Base-by-base conservation (phyloP, 2,797 vertebrate species). In the Pachyuromys duprasi region DNA sequence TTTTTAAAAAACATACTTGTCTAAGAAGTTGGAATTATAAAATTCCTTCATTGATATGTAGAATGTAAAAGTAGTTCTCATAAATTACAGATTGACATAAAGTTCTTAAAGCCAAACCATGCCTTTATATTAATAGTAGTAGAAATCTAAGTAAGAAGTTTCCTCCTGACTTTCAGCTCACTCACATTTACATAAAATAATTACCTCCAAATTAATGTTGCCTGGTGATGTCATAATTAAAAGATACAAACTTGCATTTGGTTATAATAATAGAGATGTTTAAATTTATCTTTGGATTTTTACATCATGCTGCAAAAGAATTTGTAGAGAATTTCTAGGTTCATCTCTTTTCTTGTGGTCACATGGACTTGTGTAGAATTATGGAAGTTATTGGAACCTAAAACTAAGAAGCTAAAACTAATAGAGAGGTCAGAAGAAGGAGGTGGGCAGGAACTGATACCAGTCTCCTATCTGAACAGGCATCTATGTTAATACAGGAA, bases 121-220 rank as follows among this genome's bases (percentile, higher is more conserved):
- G 72, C 76, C 90, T 42, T 22, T 93, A 69, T 70, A 57, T 88
- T 22, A 78, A 88, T 11, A 8, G 76, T 26, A 31, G 91, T 20
- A 57, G 9, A 93, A 90, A 31, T 57, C 65, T 88, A 22, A 86
- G 53, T 42, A 94, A 97, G 94, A 94, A 97, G 94, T 22, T 17
- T 70, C 20, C 39, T 45, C 49, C 53, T 74, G 13, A 94, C 69
- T 76, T 33, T 0, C 93, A 97, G 72, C 1, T 45, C 70, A 63
- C 60, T 45, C 70, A 63, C 55, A 70, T 86, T n/a, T 86, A 76
- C 49, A 78, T 89, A 78, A 86, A 86, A 93, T 63, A 62, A 86
- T 53, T 86, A 67, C 63, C 31, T 91, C 95, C 18, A 89, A 86
- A 45, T 96, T 86, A 93, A 74, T 63, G 26, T 17, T 84, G 53